phyloP scores from a whole-genome alignment of 2,888 invertebrate species.

The Eupithecia insigniata region DNA sequence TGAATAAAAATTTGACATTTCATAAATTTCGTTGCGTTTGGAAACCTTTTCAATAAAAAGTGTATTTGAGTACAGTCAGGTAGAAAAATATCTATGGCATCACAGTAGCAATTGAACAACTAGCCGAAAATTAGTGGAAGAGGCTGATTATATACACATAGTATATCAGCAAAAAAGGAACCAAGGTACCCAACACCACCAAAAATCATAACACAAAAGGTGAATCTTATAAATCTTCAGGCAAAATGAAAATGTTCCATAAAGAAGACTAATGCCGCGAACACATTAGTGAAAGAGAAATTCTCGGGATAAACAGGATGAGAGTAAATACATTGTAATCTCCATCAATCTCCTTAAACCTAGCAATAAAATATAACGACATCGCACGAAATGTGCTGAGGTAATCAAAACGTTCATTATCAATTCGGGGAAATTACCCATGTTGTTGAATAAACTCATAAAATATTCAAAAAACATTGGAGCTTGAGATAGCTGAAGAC shows the following conservation, averaged over 20 bases:
- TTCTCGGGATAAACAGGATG: slow-evolving; percentile 42
- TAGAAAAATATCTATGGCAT: too few species aligned
- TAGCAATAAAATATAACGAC: slow-evolving; percentile 51
- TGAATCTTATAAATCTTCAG: slow-evolving; percentile 34
- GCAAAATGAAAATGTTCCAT: slow-evolving; percentile 40
- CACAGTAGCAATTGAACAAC: too few species aligned
- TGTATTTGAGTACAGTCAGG: too few species aligned
- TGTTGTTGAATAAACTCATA: slow-evolving; percentile 56
- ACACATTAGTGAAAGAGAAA: slow-evolving; percentile 44
- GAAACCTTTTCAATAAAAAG: too few species aligned
- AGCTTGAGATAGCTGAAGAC: neutral
- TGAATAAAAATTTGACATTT: too few species aligned
- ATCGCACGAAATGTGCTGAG: slow-evolving; percentile 47
- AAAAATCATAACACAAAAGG: slow-evolving; percentile 25
- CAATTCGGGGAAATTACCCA: slow-evolving; percentile 50
- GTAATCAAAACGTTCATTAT: slow-evolving; percentile 56
- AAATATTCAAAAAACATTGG: slow-evolving; percentile 44
- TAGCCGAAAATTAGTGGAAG: too few species aligned
- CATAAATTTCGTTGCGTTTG: too few species aligned
- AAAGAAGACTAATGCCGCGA: slow-evolving; percentile 41
- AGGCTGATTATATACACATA: too few species aligned
- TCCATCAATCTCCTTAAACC: slow-evolving; percentile 43
- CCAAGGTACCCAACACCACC: neutral
- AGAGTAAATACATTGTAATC: slow-evolving; percentile 44
- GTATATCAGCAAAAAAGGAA: neutral